Evolutionary conservation across 2,888 invertebrate species (phyloP).

Genomic region (Tetramorium bicarinatum): DNA sequence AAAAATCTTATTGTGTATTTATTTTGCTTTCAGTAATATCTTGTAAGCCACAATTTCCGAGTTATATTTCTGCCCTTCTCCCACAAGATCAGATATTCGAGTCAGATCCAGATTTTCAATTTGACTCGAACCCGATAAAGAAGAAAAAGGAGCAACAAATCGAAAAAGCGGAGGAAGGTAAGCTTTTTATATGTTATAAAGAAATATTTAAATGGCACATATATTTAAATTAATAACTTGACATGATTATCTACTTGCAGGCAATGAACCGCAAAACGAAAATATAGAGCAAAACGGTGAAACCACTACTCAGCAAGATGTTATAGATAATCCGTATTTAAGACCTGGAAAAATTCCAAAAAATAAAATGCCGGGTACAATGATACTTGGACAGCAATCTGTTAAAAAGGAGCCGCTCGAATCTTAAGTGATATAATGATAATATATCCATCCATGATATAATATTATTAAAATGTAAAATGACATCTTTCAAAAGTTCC

Average conservation of each 20-base stretch:
- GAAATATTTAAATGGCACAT: slow-evolving; percentile 1
- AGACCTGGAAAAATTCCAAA: slow-evolving; percentile 86
- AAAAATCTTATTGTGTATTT: not conserved
- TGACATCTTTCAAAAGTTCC: not conserved
- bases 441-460: slow-evolving; percentile 12
- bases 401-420: slow-evolving; percentile 71
- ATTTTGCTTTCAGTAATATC: slow-evolving; percentile 91
- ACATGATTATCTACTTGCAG: slow-evolving; percentile 61
- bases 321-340: slow-evolving; percentile 85
- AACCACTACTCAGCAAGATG: slow-evolving; percentile 82
- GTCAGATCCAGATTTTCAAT: slow-evolving; percentile 88
- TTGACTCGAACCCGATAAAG: slow-evolving; percentile 82
- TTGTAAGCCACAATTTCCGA: slow-evolving; percentile 93
- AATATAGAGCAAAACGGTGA: slow-evolving; percentile 81
- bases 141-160: slow-evolving; percentile 83
- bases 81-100: slow-evolving; percentile 98
- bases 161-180: slow-evolving; percentile 79
- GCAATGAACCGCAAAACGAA: slow-evolving; percentile 73
- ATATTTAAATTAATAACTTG: not conserved
- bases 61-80: slow-evolving; percentile 94
- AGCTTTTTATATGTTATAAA: not conserved
- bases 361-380: slow-evolving; percentile 74
- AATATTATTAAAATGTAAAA: slow-evolving; percentile 33
- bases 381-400: slow-evolving; percentile 50
- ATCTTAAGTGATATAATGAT: slow-evolving; percentile 26